Percentiles rank a stretch among this genome's conserved stretches.
Conservation (phyloP, 30 jellyfish, hydroid and myxozoan genomes). For the Cassiopea andromeda region DNA sequence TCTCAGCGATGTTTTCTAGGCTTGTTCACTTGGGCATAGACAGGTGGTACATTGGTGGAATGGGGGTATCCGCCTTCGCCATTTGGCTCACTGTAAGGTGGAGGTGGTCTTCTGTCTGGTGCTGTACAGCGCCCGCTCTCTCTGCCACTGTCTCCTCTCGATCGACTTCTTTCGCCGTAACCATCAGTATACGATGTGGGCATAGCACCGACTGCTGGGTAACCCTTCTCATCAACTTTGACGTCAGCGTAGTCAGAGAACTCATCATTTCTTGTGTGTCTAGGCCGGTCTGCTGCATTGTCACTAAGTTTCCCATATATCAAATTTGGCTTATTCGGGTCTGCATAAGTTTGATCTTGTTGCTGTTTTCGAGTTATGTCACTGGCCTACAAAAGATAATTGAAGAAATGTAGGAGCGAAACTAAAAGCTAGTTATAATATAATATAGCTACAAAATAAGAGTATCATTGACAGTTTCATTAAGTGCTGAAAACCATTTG, state of each 20-base stretch:
- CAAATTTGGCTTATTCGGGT: conserved; percentile 15
- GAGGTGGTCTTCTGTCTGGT: conserved; percentile 63
- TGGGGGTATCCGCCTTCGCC: conserved; percentile 33
- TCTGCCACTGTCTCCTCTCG: conserved; percentile 17
- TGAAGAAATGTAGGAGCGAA: background rate
- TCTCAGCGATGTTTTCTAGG: conserved; percentile 48
- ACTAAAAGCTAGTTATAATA: too few species aligned
- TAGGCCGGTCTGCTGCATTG: conserved; percentile 36
- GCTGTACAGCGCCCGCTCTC: conserved; percentile 45
- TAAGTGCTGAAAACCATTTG: too few species aligned
- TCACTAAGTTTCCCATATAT: conserved; percentile 49
- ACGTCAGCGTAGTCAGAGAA: conserved; percentile 57
- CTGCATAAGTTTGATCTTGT: conserved; percentile 49
- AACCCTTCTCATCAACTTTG: conserved; percentile 36
- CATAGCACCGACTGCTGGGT: conserved; percentile 47
- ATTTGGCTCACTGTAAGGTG: conserved; percentile 30
- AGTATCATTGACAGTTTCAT: too few species aligned
- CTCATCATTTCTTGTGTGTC: conserved; percentile 2
- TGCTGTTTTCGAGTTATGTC: background rate
- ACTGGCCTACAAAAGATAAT: conserved; percentile 17
- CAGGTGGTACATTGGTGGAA: conserved; percentile 24
- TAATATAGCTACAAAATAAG: too few species aligned
- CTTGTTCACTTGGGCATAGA: conserved; percentile 61
- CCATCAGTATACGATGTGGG: conserved; percentile 56
- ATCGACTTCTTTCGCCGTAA: conserved; percentile 42